Evolutionary conservation across 2,888 invertebrate genomes (phyloP).

Genomic region (Chymomyza amoena): DNA sequence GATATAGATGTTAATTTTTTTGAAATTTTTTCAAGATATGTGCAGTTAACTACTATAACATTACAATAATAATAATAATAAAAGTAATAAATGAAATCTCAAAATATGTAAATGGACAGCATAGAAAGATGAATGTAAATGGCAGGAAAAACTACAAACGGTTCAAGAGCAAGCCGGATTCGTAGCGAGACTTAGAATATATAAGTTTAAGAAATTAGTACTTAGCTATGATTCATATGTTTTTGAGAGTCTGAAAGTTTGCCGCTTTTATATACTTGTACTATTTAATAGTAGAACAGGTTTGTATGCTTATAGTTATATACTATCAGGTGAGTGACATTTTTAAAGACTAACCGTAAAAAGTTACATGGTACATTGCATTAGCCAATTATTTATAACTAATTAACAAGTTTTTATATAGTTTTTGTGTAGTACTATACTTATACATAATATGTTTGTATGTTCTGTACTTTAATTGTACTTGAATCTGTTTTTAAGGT

Average conservation of each 20-base stretch:
- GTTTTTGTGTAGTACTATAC: background rate
- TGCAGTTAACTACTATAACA: conserved; percentile 50
- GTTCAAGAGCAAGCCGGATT: background rate
- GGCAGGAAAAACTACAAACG: background rate
- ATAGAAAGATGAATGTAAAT: background rate
- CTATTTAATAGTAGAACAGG: too few relatives aligned
- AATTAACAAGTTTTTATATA: background rate
- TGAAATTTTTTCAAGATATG: conserved; percentile 50
- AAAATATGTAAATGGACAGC: background rate
- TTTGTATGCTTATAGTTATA: background rate
- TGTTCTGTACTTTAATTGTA: background rate
- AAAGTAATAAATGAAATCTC: background rate
- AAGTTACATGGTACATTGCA: background rate
- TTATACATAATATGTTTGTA: too few relatives aligned
- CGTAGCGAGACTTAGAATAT: too few relatives aligned
- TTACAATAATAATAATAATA: background rate
- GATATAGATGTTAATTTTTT: conserved; percentile 6
- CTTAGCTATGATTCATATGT: background rate
- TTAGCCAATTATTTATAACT: background rate
- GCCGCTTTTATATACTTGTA: too few relatives aligned
- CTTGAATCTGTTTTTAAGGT: background rate
- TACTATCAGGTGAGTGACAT: background rate
- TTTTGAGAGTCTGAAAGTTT: too few relatives aligned
- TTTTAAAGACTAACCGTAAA: background rate
- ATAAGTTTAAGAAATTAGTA: background rate